phyloP scores from a whole-genome alignment of 2,113 vertebrate species.

The Pygoscelis antarcticus region DNA sequence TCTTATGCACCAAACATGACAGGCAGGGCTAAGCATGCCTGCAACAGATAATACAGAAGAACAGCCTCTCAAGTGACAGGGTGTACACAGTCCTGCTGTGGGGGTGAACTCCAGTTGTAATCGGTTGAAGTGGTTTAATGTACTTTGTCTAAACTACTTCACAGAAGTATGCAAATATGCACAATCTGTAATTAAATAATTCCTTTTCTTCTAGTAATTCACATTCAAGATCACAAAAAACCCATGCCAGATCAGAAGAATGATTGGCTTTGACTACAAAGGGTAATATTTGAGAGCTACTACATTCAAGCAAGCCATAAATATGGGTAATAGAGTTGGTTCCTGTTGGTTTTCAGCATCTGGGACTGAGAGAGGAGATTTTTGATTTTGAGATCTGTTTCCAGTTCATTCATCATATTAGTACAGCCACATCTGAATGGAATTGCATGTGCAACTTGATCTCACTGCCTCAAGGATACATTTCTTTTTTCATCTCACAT shows the following conservation, averaged over 20 bases:
- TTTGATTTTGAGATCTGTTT: not conserved
- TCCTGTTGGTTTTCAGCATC: slow-evolving; percentile 33
- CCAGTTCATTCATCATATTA: not conserved
- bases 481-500: not conserved
- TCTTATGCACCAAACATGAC: not conserved
- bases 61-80: not conserved
- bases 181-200: not conserved
- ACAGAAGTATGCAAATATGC: not conserved
- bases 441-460: slow-evolving; percentile 14
- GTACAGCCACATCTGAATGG: slow-evolving; percentile 18
- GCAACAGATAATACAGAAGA: not conserved
- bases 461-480: not conserved
- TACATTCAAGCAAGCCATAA: not conserved
- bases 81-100: not conserved
- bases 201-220: not conserved
- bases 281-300: not conserved
- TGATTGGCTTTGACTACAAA: slow-evolving; percentile 35
- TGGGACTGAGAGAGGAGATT: not conserved
- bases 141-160: not conserved
- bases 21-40: not conserved
- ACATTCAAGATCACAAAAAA: not conserved
- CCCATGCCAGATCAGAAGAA: not conserved
- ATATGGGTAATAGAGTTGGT: not conserved
- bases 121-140: not conserved
- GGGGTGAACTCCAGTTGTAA: not conserved